A percentile compares a stretch with the other conserved stretches of the same genome.
Evolutionary conservation across 2,888 invertebrate species (phyloP).

Genomic region (Lucinisca nassula): DNA sequence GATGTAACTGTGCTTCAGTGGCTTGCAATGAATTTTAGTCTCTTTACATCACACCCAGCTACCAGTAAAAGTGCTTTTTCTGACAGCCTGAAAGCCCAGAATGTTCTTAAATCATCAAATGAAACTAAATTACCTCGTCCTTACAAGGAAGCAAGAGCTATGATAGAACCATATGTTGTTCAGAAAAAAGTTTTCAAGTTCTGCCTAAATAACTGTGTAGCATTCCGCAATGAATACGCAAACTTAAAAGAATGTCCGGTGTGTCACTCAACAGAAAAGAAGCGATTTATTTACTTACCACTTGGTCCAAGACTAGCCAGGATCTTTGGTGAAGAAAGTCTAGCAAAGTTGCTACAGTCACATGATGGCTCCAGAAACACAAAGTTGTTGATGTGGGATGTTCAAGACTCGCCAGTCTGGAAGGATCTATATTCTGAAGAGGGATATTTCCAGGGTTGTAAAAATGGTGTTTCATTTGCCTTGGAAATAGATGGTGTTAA

Average conservation of each 20-base stretch:
- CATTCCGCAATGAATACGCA: not conserved
- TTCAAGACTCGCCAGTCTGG: constrained; percentile 27
- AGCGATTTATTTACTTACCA: not conserved
- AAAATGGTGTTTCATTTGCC: constrained; percentile 15
- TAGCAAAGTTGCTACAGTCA: constrained; percentile 1
- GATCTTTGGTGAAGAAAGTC: constrained; percentile 26
- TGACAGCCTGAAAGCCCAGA: too few species aligned
- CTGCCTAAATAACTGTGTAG: not conserved
- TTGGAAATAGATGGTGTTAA: constrained; percentile 32
- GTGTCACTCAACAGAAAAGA: not conserved
- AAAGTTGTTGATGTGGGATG: constrained; percentile 15
- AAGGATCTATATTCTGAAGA: not conserved
- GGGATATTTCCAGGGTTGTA: constrained; percentile 30
- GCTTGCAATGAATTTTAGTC: too few species aligned
- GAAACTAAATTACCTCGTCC: too few species aligned
- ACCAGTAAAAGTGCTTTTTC: too few species aligned
- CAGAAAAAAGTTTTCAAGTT: too few species aligned
- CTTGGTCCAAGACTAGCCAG: constrained; percentile 22
- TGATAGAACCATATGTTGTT: too few species aligned
- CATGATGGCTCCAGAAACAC: not conserved
- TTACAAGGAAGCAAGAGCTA: too few species aligned
- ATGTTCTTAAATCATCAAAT: too few species aligned
- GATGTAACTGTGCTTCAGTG: not conserved
- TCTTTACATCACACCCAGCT: too few species aligned
- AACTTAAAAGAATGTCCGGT: not conserved